Percentiles rank a stretch among this genome's conserved stretches.
Evolutionary conservation across 2,888 invertebrate species (phyloP).

Genomic region (Shargacucullia verbasci): DNA sequence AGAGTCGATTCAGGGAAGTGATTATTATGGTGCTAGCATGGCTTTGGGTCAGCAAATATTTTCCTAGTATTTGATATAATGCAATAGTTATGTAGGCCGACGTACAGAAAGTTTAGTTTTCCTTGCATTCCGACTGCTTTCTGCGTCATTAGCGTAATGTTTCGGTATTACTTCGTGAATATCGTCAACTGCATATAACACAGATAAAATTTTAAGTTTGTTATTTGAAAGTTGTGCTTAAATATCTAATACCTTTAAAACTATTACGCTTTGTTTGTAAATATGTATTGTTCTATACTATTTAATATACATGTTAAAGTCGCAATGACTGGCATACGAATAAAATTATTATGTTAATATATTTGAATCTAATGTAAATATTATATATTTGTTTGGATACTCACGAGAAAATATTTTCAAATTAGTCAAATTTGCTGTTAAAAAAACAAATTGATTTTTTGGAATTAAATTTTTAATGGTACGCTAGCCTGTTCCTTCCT

Average conservation of each 20-base stretch:
- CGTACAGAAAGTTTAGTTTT: constrained; percentile 6
- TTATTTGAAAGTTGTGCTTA: constrained; percentile 13
- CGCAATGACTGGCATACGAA: neutral
- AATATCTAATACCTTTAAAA: constrained; percentile 3
- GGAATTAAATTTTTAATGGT: no score
- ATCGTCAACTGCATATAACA: constrained; percentile 22
- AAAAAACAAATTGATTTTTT: no score
- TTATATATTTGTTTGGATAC: neutral
- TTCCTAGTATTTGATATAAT: no score
- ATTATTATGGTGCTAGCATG: no score
- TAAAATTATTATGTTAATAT: constrained; percentile 11
- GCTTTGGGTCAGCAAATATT: no score
- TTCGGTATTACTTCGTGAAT: constrained; percentile 18
- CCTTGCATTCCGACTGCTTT: constrained; percentile 15
- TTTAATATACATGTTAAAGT: constrained; percentile 16
- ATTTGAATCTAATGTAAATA: neutral
- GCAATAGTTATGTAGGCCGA: no score
- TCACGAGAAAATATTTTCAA: neutral
- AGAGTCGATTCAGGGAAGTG: neutral
- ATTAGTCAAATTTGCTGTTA: no score
- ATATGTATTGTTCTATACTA: constrained; percentile 37
- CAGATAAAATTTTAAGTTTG: constrained; percentile 7
- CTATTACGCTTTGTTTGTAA: constrained; percentile 46
- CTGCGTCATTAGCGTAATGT: constrained; percentile 5
- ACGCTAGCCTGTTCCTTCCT: no score